These are phyloP conservation scores for Lepidurus couesii DNA, from an alignment of 1,140 invertebrate genomes.

Conservation along the genomic window DNA sequence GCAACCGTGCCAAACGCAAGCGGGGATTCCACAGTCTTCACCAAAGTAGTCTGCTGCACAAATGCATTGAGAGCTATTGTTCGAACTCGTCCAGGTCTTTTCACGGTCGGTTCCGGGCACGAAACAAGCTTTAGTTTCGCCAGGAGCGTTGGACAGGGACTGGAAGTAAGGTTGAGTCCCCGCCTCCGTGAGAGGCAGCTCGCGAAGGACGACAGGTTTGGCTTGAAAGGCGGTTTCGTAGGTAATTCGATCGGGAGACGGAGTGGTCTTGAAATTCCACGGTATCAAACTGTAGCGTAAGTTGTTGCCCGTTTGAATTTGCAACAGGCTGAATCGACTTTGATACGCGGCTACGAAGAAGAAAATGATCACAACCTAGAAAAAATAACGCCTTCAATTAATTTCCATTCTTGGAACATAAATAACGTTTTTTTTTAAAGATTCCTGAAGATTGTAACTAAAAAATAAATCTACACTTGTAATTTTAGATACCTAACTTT, in stretches of 20 bases:
- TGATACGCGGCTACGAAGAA: not conserved
- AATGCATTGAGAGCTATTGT: conserved; percentile 30
- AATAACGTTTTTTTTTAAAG: not conserved
- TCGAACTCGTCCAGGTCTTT: not conserved
- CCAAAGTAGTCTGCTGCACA: conserved; percentile 38
- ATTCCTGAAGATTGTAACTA: not conserved
- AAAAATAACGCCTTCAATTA: not conserved
- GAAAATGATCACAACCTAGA: not conserved
- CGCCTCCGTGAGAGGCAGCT: not conserved
- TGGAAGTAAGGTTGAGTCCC: not conserved
- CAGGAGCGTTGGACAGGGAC: not conserved
- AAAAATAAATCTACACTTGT: too few species aligned
- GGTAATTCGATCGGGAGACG: not conserved
- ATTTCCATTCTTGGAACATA: not conserved
- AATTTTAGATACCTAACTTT: too few species aligned
- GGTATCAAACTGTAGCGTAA: not conserved
- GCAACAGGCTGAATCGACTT: not conserved
- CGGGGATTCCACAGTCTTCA: conserved; percentile 40
- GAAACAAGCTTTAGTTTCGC: not conserved
- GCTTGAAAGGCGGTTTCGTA: not conserved
- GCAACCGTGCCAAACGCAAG: conserved; percentile 37
- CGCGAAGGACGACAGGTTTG: not conserved
- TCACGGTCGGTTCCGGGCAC: not conserved
- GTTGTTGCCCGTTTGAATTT: not conserved
- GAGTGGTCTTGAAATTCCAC: not conserved